Evolutionary conservation across 2,113 vertebrate species (phyloP).

Genomic region (Aythya baeri): DNA sequence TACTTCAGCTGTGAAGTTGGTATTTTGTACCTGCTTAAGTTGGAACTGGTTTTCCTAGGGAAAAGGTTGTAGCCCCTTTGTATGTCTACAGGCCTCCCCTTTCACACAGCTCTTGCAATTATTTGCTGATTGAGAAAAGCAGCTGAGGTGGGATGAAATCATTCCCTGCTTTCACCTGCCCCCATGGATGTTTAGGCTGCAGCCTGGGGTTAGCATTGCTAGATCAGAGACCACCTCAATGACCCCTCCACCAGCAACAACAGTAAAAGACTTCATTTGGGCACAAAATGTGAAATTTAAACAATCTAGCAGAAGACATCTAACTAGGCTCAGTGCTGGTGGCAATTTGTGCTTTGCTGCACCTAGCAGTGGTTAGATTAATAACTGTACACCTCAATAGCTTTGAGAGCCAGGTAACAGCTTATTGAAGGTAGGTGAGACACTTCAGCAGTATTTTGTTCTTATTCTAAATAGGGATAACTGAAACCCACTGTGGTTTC

Average conservation of each 20-base stretch:
- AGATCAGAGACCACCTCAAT: background rate
- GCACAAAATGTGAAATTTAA: no score
- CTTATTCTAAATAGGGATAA: background rate
- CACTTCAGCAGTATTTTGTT: background rate
- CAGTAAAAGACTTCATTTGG: background rate
- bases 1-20: background rate
- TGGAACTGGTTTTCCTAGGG: background rate
- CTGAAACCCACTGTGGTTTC: no score
- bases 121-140: background rate
- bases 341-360: background rate
- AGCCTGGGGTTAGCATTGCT: background rate
- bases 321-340: background rate
- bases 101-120: background rate
- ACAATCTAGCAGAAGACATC: background rate
- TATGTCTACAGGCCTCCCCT: accelerated
- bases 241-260: background rate
- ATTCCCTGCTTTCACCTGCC: accelerated
- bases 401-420: background rate
- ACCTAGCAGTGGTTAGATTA: background rate
- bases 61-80: background rate
- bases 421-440: background rate
- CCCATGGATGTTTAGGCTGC: background rate
- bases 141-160: background rate
- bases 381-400: background rate
- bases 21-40: background rate